Evolutionary conservation across 2,797 vertebrate genomes (phyloP).

Genomic region (Betta splendens): DNA sequence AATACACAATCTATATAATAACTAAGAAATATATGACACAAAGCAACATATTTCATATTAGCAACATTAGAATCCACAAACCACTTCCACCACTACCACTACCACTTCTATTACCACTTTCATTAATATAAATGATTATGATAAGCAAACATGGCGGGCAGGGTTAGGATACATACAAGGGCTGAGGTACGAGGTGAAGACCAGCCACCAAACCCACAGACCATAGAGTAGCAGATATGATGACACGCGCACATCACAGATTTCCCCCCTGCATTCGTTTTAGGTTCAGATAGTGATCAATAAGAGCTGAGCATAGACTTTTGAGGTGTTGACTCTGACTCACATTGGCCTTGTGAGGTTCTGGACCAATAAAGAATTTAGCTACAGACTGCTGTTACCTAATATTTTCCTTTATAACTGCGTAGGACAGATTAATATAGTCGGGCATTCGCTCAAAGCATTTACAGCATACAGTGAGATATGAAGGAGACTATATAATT

Average conservation of each 20-base stretch:
- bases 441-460: conserved; percentile 61
- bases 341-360: conserved; percentile 30
- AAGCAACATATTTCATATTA: conserved; percentile 64
- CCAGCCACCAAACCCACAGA: conserved; percentile 59
- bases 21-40: conserved; percentile 67
- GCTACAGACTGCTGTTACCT: conserved; percentile 61
- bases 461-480: conserved; percentile 57
- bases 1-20: conserved; percentile 65
- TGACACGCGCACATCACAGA: conserved; percentile 28
- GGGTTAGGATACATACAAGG: conserved; percentile 42
- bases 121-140: conserved; percentile 67
- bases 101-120: conserved; percentile 67
- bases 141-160: conserved; percentile 55
- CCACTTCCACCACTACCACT: conserved; percentile 65
- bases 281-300: conserved; percentile 47
- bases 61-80: conserved; percentile 57
- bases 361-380: conserved; percentile 29
- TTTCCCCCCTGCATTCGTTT: conserved; percentile 31
- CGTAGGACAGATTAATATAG: conserved; percentile 35
- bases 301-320: conserved; percentile 48
- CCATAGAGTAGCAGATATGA: conserved; percentile 43
- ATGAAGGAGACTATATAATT: conserved; percentile 42
- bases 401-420: conserved; percentile 28
- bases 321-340: conserved; percentile 30
- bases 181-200: conserved; percentile 56